Percentiles rank a stretch among this genome's conserved stretches.
Evolutionary conservation across 2,113 vertebrate genomes (phyloP).

Genomic region (Otus sunia): DNA sequence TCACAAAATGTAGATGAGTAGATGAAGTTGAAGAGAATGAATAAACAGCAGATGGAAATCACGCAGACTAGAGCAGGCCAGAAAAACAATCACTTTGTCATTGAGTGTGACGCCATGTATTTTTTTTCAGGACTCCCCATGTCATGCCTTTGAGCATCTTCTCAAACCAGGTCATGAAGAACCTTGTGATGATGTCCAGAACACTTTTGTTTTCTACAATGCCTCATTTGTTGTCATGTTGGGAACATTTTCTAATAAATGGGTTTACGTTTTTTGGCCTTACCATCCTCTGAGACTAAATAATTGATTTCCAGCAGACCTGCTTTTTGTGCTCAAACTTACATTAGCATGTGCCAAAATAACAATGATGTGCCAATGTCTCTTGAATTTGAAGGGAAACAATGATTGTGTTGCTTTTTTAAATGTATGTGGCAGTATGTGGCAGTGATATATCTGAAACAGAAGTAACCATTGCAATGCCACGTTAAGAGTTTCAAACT

Average conservation of each 20-base stretch:
- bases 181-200: background rate
- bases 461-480: background rate
- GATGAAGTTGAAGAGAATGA: conserved; percentile 15
- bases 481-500: background rate
- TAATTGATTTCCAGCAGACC: background rate
- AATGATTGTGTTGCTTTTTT: background rate
- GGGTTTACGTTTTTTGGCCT: background rate
- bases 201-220: background rate
- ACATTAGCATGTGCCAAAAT: background rate
- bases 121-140: background rate
- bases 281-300: background rate
- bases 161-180: background rate
- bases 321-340: background rate
- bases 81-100: conserved; percentile 12
- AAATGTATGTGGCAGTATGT: background rate
- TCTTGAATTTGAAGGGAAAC: background rate
- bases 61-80: background rate
- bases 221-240: background rate
- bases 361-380: background rate
- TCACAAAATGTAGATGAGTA: background rate
- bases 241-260: background rate
- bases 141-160: background rate
- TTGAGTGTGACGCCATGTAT: background rate
- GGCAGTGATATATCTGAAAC: background rate
- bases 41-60: conserved; percentile 41